These are phyloP conservation scores for Promerops cafer DNA, from an alignment of 2,113 vertebrate genomes.

Conservation along the genomic window DNA sequence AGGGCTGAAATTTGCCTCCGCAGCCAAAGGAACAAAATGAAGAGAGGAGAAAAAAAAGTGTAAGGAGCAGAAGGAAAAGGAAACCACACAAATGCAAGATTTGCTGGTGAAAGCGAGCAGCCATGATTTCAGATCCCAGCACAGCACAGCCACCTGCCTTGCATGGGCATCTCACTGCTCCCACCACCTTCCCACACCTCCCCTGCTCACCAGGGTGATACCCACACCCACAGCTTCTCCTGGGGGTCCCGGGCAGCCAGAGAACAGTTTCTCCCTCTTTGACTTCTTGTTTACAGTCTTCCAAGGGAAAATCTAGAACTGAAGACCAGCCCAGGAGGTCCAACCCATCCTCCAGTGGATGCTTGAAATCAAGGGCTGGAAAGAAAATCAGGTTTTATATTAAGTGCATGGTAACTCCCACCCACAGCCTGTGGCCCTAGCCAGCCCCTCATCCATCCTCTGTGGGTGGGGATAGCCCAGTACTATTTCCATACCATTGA, in stretches of 20 bases:
- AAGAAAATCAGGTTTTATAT: not conserved
- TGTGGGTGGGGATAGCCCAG: not conserved
- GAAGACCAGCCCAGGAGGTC: not conserved
- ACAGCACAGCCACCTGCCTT: not conserved
- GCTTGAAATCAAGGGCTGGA: not conserved
- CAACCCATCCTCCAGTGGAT: not conserved
- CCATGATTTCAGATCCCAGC: constrained; percentile 16
- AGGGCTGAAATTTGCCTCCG: not conserved
- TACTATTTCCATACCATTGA: not conserved
- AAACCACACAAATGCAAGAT: constrained; percentile 54
- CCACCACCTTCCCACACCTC: not conserved
- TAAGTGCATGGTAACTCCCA: not conserved
- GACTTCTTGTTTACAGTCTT: not conserved
- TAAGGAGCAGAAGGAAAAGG: not conserved
- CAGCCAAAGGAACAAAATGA: not conserved
- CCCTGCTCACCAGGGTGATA: not conserved
- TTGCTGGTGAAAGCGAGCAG: not conserved
- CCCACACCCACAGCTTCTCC: not conserved
- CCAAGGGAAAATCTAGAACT: not conserved
- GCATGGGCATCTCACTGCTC: accelerated
- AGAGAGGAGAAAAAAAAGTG: not conserved
- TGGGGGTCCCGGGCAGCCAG: not conserved
- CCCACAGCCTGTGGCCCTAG: not conserved
- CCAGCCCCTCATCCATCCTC: not conserved
- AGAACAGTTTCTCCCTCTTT: not conserved